phyloP scores from a whole-genome alignment of 92 coral and sea anemone species.

The Plumapathes pennacea region DNA sequence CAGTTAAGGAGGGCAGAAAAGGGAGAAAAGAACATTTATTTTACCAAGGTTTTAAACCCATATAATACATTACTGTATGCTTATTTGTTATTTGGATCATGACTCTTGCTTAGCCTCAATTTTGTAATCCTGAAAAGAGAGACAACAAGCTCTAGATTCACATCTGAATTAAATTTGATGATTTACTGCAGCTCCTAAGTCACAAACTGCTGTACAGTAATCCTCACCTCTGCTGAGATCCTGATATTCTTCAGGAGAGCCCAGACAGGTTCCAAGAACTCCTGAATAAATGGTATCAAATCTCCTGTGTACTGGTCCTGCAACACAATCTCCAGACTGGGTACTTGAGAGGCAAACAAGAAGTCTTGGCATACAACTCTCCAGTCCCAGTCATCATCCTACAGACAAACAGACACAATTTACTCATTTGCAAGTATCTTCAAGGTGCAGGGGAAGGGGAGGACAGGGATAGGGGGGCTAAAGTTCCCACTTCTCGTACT shows the following conservation, averaged over 20 bases:
- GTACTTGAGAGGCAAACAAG: constrained; percentile 77
- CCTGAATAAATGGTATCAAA: constrained; percentile 68
- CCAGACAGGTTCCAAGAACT: constrained; percentile 85
- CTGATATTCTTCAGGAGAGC: constrained; percentile 71
- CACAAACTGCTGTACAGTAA: too few species aligned
- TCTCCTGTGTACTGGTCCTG: constrained; percentile 74
- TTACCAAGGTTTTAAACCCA: background rate
- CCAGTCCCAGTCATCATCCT: constrained; percentile 93
- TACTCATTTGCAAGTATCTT: too few species aligned
- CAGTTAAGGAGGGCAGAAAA: too few species aligned
- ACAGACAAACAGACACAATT: too few species aligned
- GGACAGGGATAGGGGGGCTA: too few species aligned
- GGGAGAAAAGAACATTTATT: background rate
- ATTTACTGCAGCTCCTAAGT: background rate
- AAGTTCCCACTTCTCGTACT: too few species aligned
- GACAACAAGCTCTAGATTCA: too few species aligned
- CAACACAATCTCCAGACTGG: constrained; percentile 68
- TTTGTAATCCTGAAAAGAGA: too few species aligned
- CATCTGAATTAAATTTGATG: background rate
- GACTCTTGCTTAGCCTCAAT: too few species aligned
- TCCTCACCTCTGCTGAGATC: constrained; percentile 86
- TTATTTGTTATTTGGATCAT: too few species aligned
- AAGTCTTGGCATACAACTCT: constrained; percentile 84
- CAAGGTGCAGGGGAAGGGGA: too few species aligned
- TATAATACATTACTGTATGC: too few species aligned